Evolutionary conservation across 2,113 vertebrate species (phyloP), one percentile per base, ranked within the genome.

Genomic region (Xenopus laevis): DNA sequence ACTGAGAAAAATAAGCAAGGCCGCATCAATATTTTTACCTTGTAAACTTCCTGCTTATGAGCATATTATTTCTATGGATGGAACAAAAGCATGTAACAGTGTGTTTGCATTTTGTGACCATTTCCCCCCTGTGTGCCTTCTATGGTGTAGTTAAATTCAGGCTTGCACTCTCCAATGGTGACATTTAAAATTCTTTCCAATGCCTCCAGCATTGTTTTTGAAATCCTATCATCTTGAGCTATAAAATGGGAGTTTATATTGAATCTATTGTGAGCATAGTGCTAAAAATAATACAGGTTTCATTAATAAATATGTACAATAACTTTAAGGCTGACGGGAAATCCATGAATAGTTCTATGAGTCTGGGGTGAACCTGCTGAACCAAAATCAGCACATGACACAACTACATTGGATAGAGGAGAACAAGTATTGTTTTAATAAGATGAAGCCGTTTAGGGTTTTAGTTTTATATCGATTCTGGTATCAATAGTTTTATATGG

Each of bases 121-220:
- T 75, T 53, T 62, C 57, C 50, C 47, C 57, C 50, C 47, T n/a
- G n/a, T n/a, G 21, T 52, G 55, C 65, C 65, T 68, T 58, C 27
- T 53, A 68, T 53, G 11, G 11, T 61, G 40, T 61, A 71, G 73
- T 62, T 75, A 75, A 75, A 62, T 68, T 75, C 68, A 75, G 73
- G 58, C 30, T 53, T 27, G 30, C 68, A 65, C 65, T 75, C 65
- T 60, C 73, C 65, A 75, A 10, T 61, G 65, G 73, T 62, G 58
- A 75, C 73, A 75, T 75, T 68, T 68, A 23, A 75, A 68, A 68
- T 68, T 68, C 73, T 67, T 68, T 46, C 68, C 17, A 75, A 45
- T 68, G 73, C 73, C 73, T 75, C 73, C 50, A 75, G 73, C 73
- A 68, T 47, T 75, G 65, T 75, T 68, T 65, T 67, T 68, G 65